Base-by-base conservation (phyloP, 2,797 vertebrate species). In the Oceanodroma leucorhoa region DNA sequence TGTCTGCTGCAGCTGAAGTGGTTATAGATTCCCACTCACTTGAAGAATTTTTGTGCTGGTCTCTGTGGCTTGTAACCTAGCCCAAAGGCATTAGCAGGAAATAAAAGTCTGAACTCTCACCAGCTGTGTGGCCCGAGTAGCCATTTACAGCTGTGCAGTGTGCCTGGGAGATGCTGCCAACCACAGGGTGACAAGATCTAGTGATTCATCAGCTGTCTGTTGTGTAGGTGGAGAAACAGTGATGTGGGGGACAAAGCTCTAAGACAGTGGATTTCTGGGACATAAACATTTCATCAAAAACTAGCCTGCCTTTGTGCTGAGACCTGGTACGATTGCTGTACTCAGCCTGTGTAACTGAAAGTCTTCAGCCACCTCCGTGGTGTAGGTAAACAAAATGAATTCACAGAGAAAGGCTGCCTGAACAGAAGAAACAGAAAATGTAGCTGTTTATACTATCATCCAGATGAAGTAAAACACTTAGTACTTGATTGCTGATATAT, bases 131-230 rank as follows among this genome's bases (percentile, higher is more conserved):
- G 79, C 57, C 82, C 19, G 19, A 46, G 80, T 5, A 71, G 67
- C 64, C 73, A 9, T 24, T 60, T 41, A 5, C 86, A 89, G 43
- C 66, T 61, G 75, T 64, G 64, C 48, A 3, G 23, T 5, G 3
- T 66, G 73, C 29, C 69, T 41, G 51, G 48, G 36, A 88, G 61
- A 6, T 43, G 85, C 57, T 83, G 86, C 87, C 83, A 93, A 2
- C 50, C 34, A 2, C 1, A 7, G 58, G 38, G 45, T 78, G 87
- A 78, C 2, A 13, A 85, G 51, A 19, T 26, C 65, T 38, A 78
- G 41, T 90, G 91, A 95, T 71, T 95, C 80, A 94, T 41, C 79
- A 8, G 41, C n/a, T 87, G 70, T 69, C 77, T 82, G 54, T 55
- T 69, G 24, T 7, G 83, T 83, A 72, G 88, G 73, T 87, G 88